Conservation (phyloP, 2,113 vertebrate species). For the Eulemur rufifrons region DNA sequence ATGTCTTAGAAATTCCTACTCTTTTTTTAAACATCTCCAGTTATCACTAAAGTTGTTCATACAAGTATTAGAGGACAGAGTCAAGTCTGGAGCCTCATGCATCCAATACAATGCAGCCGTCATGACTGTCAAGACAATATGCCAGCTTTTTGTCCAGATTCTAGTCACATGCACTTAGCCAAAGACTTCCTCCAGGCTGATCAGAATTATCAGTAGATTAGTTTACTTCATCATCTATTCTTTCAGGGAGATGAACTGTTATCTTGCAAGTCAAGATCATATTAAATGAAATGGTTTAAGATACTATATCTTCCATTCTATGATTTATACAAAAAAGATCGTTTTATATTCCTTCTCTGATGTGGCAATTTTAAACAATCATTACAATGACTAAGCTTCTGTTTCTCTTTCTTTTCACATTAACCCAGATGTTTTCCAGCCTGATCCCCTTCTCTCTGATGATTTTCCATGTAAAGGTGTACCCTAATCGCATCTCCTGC, state of each 20-base stretch:
- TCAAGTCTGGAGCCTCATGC: background rate
- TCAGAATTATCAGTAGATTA: background rate
- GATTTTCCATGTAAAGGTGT: background rate
- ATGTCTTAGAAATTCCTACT: background rate
- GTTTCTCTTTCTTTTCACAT: conserved; percentile 22
- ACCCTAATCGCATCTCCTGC: background rate
- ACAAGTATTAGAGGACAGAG: background rate
- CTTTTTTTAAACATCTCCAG: background rate
- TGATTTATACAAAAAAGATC: background rate
- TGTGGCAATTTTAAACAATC: background rate
- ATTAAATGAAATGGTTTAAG: conserved; percentile 2
- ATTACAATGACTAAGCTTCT: background rate
- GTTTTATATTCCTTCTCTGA: background rate
- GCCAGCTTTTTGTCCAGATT: background rate
- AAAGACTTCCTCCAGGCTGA: background rate
- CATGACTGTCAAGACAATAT: background rate
- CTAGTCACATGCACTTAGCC: background rate
- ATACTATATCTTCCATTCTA: background rate
- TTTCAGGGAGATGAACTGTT: background rate
- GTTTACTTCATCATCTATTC: background rate
- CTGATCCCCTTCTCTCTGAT: background rate
- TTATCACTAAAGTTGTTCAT: background rate
- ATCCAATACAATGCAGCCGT: background rate
- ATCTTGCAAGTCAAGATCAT: background rate
- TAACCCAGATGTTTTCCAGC: background rate